A percentile compares a stretch with the other conserved stretches of the same genome.
Evolutionary conservation across 1,140 invertebrate genomes (phyloP).

Genomic region (Chironomus striatipennis): DNA sequence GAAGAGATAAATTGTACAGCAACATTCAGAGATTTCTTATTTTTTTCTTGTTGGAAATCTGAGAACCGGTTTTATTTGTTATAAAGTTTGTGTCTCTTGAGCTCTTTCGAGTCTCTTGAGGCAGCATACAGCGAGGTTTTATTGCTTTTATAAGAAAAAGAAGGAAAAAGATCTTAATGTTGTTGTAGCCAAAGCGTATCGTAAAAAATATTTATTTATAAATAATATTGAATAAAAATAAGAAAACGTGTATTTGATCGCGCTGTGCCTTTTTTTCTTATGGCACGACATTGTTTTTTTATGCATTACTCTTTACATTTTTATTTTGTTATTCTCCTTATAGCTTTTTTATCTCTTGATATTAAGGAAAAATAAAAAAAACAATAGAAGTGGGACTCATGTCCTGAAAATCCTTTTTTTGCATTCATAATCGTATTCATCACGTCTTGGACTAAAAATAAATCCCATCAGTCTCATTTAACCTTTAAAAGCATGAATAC

Average conservation of each 20-base stretch:
- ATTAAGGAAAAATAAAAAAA: too few species aligned
- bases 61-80: constrained; percentile 17
- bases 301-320: neutral
- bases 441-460: too few species aligned
- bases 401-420: too few species aligned
- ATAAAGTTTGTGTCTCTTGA: neutral
- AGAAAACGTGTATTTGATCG: constrained; percentile 10
- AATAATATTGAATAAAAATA: neutral
- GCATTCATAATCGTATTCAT: too few species aligned
- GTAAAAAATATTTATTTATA: neutral
- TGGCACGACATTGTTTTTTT: neutral
- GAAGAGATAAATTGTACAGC: constrained; percentile 11
- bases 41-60: neutral
- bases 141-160: constrained; percentile 4
- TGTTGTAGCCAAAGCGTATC: constrained; percentile 17
- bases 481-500: too few species aligned
- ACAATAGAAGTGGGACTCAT: too few species aligned
- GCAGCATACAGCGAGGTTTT: neutral
- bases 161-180: constrained; percentile 10
- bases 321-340: too few species aligned
- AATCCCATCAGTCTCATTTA: too few species aligned
- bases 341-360: too few species aligned
- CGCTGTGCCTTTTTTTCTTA: neutral
- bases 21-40: neutral
- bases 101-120: neutral